Conservation (phyloP, 2,113 vertebrate species). For the Psettodes erumei region DNA sequence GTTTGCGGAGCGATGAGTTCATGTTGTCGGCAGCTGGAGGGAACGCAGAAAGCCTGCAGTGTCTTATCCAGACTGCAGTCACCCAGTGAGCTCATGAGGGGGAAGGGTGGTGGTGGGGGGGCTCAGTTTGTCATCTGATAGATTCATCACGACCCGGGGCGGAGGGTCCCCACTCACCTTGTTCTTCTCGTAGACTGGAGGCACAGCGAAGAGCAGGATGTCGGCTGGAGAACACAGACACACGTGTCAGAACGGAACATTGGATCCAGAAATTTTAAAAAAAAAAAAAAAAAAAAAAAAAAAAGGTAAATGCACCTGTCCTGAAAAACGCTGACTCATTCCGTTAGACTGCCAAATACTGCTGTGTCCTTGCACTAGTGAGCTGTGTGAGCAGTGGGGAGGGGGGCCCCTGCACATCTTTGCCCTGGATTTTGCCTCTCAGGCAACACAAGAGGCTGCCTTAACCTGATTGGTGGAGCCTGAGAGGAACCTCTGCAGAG, state of each 20-base stretch:
- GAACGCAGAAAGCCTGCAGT: conserved; percentile 47
- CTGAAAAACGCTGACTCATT: too few species aligned
- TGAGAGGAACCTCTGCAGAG: too few species aligned
- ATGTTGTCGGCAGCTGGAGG: conserved; percentile 31
- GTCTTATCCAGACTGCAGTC: conserved; percentile 47
- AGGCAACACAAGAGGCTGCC: too few species aligned
- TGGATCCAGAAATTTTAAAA: not conserved
- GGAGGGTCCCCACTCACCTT: conserved; percentile 84
- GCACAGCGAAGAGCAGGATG: conserved; percentile 88
- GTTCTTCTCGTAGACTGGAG: conserved; percentile 91
- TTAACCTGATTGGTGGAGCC: too few species aligned
- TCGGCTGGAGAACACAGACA: conserved; percentile 78
- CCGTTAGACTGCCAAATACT: too few species aligned
- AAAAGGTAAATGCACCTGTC: too few species aligned
- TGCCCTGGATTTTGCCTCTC: too few species aligned
- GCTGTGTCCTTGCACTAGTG: too few species aligned
- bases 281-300: too few species aligned
- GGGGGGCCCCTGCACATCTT: too few species aligned
- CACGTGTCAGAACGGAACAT: too few species aligned
- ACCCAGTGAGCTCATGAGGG: conserved; percentile 42
- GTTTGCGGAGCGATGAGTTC: conserved; percentile 36
- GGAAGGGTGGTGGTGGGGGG: not conserved
- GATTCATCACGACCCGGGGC: not conserved
- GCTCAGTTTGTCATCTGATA: not conserved
- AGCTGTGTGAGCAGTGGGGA: too few species aligned